Evolutionary conservation across 2,113 vertebrate species (phyloP), one percentile per base, ranked within the genome.

Genomic region (Phylloscopus whistleri): DNA sequence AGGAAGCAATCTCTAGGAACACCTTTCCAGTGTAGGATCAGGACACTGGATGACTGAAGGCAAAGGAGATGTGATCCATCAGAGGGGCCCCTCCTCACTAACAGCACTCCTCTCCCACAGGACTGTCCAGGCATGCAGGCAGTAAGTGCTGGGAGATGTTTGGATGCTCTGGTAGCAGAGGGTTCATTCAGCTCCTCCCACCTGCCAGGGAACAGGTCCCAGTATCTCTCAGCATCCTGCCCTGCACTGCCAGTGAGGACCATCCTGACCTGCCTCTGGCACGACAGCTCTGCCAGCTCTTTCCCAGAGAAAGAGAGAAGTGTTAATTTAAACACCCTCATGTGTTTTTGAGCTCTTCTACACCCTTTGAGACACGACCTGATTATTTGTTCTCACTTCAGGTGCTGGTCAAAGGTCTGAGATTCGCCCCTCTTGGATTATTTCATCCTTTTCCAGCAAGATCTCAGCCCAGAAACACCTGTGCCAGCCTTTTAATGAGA

Each of bases 51-150:
- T 49, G 63, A 20, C 12, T 4, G 37, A 77, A 80, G 48, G 41
- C 39, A 85, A 69, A 72, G 0, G 1, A 90, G 43, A 53, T 18
- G 39, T 1, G 1, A 16, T 11, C 26, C 33, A 41, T 13, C 13
- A 13, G 2, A 0, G n/a, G 6, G 16, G 16, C 39, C 22, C 2
- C 3, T 15, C 21, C 9, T 37, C 3, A 4, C 19, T 51, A 48
- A 30, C 0, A 3, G 28, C 52, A 3, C 16, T 39, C 20, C 66
- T n/a, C 27, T 85, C 31, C 58, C 5, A 3, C 55, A 74, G 41
- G 16, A 16, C 16, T 8, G 2, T 30, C 41, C 3, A 3, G 21
- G 37, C 16, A 37, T 20, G 44, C 53, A 74, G 52, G 16, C 44
- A 44, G 0, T 5, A 46, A 66, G 41, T 44, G 46, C 8, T 39